Percentiles rank a stretch among this genome's conserved stretches.
phyloP scores from a whole-genome alignment of 2,797 vertebrate genomes.

The Halcyon badia region DNA sequence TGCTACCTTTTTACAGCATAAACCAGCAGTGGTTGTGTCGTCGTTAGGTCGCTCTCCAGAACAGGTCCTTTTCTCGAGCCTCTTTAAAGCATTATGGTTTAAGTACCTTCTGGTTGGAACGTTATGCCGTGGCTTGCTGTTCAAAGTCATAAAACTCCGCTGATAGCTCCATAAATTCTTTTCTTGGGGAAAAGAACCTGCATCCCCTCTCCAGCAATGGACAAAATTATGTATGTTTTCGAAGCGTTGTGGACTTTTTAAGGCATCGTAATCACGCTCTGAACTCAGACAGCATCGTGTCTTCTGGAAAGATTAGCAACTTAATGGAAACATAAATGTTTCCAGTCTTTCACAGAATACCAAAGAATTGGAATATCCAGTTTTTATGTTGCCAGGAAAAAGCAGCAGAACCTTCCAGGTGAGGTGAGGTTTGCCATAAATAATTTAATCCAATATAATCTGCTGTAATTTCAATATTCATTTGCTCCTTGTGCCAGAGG shows the following conservation, averaged over 20 bases:
- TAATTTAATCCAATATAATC: slow-evolving; percentile 73
- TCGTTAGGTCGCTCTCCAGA: background rate
- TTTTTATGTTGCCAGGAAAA: slow-evolving; percentile 57
- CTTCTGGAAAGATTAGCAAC: slow-evolving; percentile 60
- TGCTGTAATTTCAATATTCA: slow-evolving; percentile 66
- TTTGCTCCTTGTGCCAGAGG: slow-evolving; percentile 42
- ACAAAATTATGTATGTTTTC: slow-evolving; percentile 16
- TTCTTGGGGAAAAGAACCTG: background rate
- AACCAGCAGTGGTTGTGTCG: rapidly evolving
- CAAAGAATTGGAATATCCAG: slow-evolving; percentile 46
- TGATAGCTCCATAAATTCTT: slow-evolving; percentile 47
- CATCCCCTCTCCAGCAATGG: background rate
- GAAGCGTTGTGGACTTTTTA: slow-evolving; percentile 1
- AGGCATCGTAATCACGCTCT: background rate
- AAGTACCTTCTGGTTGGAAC: background rate
- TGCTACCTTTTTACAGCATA: background rate
- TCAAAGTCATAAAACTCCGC: background rate
- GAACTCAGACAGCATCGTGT: background rate
- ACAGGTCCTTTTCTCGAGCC: background rate
- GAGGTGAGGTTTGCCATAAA: slow-evolving; percentile 66
- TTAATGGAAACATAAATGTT: slow-evolving; percentile 63
- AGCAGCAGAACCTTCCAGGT: slow-evolving; percentile 65
- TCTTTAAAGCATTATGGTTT: background rate
- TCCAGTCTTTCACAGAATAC: slow-evolving; percentile 59
- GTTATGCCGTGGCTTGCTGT: background rate